Conservation (phyloP, 2,113 vertebrate genomes). For the Pseudolaguvia tuberculata region DNA sequence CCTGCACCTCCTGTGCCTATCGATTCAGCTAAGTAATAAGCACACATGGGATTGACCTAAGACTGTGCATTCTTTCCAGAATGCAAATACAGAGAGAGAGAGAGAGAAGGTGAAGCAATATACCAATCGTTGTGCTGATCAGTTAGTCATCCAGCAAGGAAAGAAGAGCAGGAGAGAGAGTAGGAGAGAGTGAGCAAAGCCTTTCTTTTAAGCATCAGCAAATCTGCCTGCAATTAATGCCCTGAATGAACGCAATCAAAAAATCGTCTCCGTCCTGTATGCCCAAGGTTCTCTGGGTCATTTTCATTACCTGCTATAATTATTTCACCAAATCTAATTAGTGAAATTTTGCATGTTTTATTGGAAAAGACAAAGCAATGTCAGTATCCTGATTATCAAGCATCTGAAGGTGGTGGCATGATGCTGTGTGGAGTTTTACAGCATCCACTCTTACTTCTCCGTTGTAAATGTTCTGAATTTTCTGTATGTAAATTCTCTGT, state of each 20-base stretch:
- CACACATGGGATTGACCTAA: conserved; percentile 47
- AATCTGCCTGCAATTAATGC: conserved; percentile 56
- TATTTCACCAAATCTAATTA: conserved; percentile 64
- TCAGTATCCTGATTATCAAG: conserved; percentile 40
- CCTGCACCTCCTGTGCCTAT: conserved; percentile 35
- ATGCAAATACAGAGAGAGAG: conserved; percentile 30
- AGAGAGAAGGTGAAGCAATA: conserved; percentile 8
- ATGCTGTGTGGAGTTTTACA: neutral
- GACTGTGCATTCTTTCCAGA: conserved; percentile 25
- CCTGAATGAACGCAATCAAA: conserved; percentile 61
- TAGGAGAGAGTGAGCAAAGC: conserved; percentile 35
- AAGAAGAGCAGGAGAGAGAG: conserved; percentile 17
- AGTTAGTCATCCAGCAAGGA: conserved; percentile 20
- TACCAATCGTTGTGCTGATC: conserved; percentile 34
- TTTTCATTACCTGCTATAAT: conserved; percentile 67
- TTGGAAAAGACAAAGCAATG: conserved; percentile 59
- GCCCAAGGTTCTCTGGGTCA: conserved; percentile 58
- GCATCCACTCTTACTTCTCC: neutral
- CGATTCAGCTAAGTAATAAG: conserved; percentile 47
- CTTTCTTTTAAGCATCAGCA: conserved; percentile 46
- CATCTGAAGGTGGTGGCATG: neutral
- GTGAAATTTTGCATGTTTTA: conserved; percentile 48
- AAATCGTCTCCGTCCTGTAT: conserved; percentile 52
- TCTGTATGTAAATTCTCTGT: neutral
- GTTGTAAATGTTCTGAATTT: neutral